Evolutionary conservation across 2,113 vertebrate genomes (phyloP).

Genomic region (Podiceps cristatus): DNA sequence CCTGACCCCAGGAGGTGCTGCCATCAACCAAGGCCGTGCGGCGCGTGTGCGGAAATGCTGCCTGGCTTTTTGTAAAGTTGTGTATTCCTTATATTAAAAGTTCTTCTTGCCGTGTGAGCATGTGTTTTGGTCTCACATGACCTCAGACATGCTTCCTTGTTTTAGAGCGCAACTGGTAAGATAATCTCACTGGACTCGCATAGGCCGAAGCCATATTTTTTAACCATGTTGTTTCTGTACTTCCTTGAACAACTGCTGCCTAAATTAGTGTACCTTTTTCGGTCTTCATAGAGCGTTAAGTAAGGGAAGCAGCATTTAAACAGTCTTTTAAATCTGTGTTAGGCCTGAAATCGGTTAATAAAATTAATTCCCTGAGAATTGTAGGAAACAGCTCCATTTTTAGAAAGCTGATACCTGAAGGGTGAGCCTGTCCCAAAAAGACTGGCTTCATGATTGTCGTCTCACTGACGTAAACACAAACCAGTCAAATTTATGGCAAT

Average conservation of each 20-base stretch:
- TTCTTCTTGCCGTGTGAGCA: neutral
- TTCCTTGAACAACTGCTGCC: neutral
- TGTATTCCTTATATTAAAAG: neutral
- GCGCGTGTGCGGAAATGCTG: neutral
- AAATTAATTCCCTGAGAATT: neutral
- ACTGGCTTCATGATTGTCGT: neutral
- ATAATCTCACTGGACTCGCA: neutral
- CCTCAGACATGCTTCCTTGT: conserved; percentile 16
- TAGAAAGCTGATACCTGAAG: neutral
- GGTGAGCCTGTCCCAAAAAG: neutral
- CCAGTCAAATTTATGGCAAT: neutral
- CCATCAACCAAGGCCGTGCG: neutral
- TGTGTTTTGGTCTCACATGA: conserved; percentile 56
- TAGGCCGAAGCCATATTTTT: neutral
- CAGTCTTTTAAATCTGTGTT: neutral
- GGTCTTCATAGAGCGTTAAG: neutral
- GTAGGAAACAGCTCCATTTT: neutral
- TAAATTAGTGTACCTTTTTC: neutral
- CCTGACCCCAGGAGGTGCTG: neutral
- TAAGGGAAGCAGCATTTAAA: neutral
- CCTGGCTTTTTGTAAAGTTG: neutral
- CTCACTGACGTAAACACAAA: neutral
- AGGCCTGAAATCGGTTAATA: neutral
- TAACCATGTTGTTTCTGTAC: neutral
- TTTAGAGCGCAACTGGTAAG: neutral